Conservation (phyloP, 2,888 invertebrate species). For the Arge pagana region DNA sequence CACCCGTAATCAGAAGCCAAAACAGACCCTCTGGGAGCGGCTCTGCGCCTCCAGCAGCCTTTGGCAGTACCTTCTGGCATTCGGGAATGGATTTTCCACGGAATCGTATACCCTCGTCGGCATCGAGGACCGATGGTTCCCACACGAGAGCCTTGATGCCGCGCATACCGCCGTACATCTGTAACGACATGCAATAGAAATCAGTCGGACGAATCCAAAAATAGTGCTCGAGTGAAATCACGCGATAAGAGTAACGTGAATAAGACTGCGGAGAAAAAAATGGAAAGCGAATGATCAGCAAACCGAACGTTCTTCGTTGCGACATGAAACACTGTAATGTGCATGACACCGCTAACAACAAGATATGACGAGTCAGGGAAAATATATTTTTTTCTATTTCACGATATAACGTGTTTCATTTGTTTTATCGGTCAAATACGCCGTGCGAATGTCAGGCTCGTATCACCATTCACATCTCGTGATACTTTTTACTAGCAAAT, state of each 20-base stretch:
- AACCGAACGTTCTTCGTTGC: no score
- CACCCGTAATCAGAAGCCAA: slow-evolving; percentile 89
- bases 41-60: slow-evolving; percentile 78
- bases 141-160: slow-evolving; percentile 94
- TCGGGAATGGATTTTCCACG: slow-evolving; percentile 92
- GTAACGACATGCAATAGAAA: no score
- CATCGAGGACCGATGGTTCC: slow-evolving; percentile 93
- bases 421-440: slow-evolving; percentile 13
- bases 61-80: slow-evolving; percentile 85
- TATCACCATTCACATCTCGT: no score
- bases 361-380: no score
- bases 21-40: slow-evolving; percentile 94
- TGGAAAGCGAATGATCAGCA: no score
- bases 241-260: no score
- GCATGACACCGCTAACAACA: no score
- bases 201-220: neutral
- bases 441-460: no score
- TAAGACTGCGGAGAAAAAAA: no score
- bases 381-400: no score
- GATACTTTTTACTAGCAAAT: no score
- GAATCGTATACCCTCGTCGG: slow-evolving; percentile 95
- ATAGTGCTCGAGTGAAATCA: neutral
- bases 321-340: no score
- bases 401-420: slow-evolving; percentile 6
- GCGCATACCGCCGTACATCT: slow-evolving; percentile 95